phyloP scores from a whole-genome alignment of 92 coral and sea anemone genomes.

The Desmophyllum pertusum region DNA sequence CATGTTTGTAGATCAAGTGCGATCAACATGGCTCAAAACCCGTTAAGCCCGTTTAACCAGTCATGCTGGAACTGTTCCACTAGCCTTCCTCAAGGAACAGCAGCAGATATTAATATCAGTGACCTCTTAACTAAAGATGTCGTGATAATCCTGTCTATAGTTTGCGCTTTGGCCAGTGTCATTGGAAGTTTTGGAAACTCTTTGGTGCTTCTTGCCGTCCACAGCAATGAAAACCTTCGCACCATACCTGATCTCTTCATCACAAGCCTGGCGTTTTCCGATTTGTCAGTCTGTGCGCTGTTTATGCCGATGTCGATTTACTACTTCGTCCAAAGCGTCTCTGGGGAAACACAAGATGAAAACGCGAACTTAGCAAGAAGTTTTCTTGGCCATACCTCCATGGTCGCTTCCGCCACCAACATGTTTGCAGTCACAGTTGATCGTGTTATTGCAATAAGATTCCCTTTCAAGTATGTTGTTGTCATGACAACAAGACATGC shows the following conservation, averaged over 20 bases:
- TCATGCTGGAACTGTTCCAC: conserved; percentile 25
- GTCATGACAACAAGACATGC: conserved; percentile 36
- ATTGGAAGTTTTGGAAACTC: conserved; percentile 57
- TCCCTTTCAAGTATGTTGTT: conserved; percentile 50
- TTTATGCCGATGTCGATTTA: conserved; percentile 51
- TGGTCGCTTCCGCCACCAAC: conserved; percentile 69
- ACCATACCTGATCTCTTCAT: conserved; percentile 74
- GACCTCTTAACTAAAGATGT: neutral
- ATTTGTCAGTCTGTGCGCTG: conserved; percentile 47
- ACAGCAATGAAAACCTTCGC: conserved; percentile 37
- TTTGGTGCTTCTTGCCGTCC: conserved; percentile 48
- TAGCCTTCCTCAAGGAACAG: neutral
- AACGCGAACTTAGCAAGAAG: neutral
- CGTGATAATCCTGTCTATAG: neutral
- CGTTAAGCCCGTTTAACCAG: neutral
- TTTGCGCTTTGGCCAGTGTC: conserved; percentile 22
- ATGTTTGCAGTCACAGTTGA: conserved; percentile 75
- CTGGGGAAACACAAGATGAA: neutral
- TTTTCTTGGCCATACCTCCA: conserved; percentile 53
- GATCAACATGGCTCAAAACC: conserved; percentile 24
- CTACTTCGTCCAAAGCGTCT: conserved; percentile 3
- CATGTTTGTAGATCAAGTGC: neutral
- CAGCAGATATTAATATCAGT: neutral
- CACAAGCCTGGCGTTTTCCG: conserved; percentile 74
- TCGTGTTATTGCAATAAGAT: conserved; percentile 53